Evolutionary conservation across 2,797 vertebrate genomes (phyloP).

Genomic region (Columba guinea): DNA sequence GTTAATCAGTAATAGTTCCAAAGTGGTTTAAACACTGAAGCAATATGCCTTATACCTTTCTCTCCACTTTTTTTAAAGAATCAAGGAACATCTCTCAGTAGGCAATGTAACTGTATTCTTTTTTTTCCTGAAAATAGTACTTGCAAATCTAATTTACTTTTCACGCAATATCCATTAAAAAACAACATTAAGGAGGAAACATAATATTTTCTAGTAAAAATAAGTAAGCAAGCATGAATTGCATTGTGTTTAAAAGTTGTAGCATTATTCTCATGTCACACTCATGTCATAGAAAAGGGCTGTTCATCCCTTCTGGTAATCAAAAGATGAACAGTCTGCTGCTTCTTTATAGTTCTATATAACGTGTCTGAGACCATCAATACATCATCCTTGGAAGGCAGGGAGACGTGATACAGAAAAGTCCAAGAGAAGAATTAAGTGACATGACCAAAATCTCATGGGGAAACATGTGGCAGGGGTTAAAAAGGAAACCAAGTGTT

Average conservation of each 20-base stretch:
- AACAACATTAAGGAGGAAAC: neutral
- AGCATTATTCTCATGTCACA: neutral
- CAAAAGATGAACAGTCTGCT: neutral
- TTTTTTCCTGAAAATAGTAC: neutral
- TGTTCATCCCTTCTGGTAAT: neutral
- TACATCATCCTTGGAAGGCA: neutral
- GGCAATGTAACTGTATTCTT: neutral
- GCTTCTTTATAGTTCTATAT: neutral
- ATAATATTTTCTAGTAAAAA: neutral
- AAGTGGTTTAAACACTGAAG: neutral
- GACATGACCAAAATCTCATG: neutral
- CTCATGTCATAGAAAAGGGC: neutral
- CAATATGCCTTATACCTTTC: neutral
- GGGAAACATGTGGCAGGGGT: neutral
- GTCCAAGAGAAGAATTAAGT: neutral
- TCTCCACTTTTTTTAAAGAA: neutral
- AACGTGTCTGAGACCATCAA: neutral
- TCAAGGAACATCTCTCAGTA: neutral
- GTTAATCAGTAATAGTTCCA: neutral
- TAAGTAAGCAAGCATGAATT: neutral
- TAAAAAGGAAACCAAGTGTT: conserved; percentile 31
- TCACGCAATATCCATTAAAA: neutral
- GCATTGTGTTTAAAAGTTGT: neutral
- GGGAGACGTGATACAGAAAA: neutral
- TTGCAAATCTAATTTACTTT: neutral